Percentiles rank a stretch among this genome's conserved stretches.
Evolutionary conservation across 2,888 invertebrate species (phyloP).

Genomic region (Norana najaformis): DNA sequence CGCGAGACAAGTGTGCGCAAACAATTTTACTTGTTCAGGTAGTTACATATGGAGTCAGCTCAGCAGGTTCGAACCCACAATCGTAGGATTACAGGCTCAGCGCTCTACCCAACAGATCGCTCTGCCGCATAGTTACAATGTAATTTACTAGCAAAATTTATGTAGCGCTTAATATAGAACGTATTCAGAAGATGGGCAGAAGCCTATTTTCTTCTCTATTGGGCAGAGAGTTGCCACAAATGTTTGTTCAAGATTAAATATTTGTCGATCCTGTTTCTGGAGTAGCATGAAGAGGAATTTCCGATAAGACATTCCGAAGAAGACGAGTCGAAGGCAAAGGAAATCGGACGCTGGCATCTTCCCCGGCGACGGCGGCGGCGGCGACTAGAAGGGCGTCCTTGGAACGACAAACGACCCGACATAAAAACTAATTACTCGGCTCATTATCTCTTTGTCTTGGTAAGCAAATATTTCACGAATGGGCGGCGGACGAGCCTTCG

Average conservation of each 20-base stretch:
- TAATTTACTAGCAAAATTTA: too few species aligned
- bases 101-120: too few species aligned
- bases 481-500: background rate
- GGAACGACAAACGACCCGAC: background rate
- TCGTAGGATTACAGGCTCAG: too few species aligned
- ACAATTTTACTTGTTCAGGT: too few species aligned
- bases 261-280: background rate
- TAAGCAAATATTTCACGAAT: conserved; percentile 7
- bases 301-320: background rate
- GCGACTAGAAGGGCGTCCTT: too few species aligned
- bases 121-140: too few species aligned
- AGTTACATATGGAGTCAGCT: too few species aligned
- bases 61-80: too few species aligned
- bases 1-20: too few species aligned
- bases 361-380: too few species aligned
- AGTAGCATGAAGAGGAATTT: background rate
- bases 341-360: background rate
- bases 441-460: background rate
- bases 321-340: background rate
- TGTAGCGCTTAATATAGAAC: too few species aligned
- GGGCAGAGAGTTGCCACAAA: background rate
- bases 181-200: background rate
- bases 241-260: background rate
- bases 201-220: background rate
- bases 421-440: background rate